phyloP scores from a whole-genome alignment of 1,140 invertebrate genomes.

The Triops cancriformis region DNA sequence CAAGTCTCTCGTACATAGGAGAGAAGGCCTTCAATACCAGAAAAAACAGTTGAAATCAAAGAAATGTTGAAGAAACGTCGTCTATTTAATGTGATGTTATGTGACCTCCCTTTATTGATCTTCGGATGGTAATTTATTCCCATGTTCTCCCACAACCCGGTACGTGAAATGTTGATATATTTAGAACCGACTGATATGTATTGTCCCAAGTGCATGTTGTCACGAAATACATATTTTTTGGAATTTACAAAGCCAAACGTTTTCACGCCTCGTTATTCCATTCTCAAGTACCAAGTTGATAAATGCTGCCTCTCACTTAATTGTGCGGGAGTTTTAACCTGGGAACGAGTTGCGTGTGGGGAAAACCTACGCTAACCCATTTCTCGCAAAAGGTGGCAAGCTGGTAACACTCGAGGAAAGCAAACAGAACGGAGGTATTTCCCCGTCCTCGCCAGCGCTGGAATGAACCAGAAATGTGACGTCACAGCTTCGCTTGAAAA shows the following conservation, averaged over 20 bases:
- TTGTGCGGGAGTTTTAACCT: not conserved
- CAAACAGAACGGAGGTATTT: slow-evolving; percentile 1
- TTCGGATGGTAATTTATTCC: slow-evolving; percentile 7
- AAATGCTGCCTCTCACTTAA: not conserved
- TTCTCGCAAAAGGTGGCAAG: not conserved
- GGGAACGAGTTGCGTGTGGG: not conserved
- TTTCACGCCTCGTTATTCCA: not conserved
- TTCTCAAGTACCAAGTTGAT: not conserved
- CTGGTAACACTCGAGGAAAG: not conserved
- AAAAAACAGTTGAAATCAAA: not conserved
- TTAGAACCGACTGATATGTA: slow-evolving; percentile 1
- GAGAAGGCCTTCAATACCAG: not conserved
- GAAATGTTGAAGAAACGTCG: not conserved
- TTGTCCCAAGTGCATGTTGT: slow-evolving; percentile 9
- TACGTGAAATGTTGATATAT: slow-evolving; percentile 11
- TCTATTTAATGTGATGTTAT: slow-evolving; percentile 3
- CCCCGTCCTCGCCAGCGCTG: not conserved
- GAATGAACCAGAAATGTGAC: not conserved
- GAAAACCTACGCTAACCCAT: not conserved
- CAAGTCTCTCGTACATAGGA: not conserved
- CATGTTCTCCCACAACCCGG: slow-evolving; percentile 8
- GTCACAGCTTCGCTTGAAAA: not conserved
- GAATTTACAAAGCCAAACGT: not conserved
- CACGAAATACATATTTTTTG: slow-evolving; percentile 9
- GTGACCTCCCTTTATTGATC: slow-evolving; percentile 2